A percentile compares a stretch with the other conserved stretches of the same genome.
phyloP scores from a whole-genome alignment of 2,888 invertebrate species.

The Halictus ligatus region DNA sequence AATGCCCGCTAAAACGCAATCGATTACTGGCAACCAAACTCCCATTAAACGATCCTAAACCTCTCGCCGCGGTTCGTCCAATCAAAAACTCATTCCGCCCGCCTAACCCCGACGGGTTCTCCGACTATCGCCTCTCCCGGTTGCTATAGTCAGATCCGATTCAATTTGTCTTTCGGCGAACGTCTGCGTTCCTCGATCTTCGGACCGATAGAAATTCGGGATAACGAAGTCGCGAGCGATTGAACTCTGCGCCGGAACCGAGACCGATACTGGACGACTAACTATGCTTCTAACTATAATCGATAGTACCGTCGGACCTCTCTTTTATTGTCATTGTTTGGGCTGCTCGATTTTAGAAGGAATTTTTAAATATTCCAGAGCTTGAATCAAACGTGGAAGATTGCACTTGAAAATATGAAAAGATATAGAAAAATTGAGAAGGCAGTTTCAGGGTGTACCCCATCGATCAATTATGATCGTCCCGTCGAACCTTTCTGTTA shows the following conservation, averaged over 20 bases:
- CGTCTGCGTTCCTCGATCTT: not conserved
- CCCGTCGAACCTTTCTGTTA: no score
- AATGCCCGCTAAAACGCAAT: constrained; percentile 20
- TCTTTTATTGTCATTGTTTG: not conserved
- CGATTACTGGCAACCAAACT: constrained; percentile 22
- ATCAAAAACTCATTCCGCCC: constrained; percentile 18
- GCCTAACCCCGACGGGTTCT: not conserved
- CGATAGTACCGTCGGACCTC: not conserved
- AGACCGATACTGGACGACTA: not conserved
- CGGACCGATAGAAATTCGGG: not conserved
- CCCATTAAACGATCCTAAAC: constrained; percentile 25
- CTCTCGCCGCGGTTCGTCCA: constrained; percentile 2
- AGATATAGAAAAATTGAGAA: no score
- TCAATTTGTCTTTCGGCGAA: constrained; percentile 8
- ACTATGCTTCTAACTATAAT: not conserved
- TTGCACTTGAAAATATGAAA: no score
- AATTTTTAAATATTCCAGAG: no score
- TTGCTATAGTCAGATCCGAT: not conserved
- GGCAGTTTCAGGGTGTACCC: not conserved
- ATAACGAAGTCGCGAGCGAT: not conserved
- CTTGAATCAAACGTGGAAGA: no score
- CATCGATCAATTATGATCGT: not conserved
- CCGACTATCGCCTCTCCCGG: not conserved
- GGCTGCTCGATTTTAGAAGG: no score
- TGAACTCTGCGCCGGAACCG: not conserved